Evolutionary conservation across 2,888 invertebrate genomes (phyloP).

Genomic region (Lacanobia oleracea): DNA sequence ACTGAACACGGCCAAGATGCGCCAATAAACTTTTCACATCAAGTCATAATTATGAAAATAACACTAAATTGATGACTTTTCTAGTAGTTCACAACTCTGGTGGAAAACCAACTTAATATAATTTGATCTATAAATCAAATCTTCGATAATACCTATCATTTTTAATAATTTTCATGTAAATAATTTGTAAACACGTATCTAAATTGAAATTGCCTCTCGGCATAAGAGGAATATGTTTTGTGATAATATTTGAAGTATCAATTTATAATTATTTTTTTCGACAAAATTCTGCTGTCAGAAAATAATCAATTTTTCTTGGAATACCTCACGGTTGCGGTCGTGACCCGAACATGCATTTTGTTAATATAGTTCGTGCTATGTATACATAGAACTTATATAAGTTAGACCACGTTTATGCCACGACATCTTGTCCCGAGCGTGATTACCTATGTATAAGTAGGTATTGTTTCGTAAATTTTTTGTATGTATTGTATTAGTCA

Average conservation of each 20-base stretch:
- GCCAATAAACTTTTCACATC: too few relatives aligned
- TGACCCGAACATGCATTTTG: conserved; percentile 63
- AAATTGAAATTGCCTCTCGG: conserved; percentile 43
- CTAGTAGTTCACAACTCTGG: not conserved
- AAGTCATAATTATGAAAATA: not conserved
- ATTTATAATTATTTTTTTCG: conserved; percentile 38
- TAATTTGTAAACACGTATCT: conserved; percentile 44
- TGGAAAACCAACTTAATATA: conserved; percentile 10
- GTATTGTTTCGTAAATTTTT: conserved; percentile 77
- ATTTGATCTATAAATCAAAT: conserved; percentile 6
- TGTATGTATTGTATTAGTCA: conserved; percentile 69
- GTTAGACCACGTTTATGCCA: conserved; percentile 51
- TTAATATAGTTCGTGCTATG: conserved; percentile 68
- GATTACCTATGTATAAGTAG: conserved; percentile 66
- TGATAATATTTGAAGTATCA: conserved; percentile 57
- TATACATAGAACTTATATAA: conserved; percentile 42
- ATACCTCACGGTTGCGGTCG: conserved; percentile 55
- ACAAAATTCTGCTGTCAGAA: conserved; percentile 50
- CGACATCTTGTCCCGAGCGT: conserved; percentile 65
- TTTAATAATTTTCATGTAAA: conserved; percentile 34
- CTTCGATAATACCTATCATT: conserved; percentile 8
- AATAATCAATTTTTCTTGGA: conserved; percentile 49
- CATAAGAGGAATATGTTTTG: conserved; percentile 42
- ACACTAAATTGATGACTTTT: not conserved
- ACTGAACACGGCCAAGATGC: too few relatives aligned